Evolutionary conservation across 2,888 invertebrate species (phyloP), one percentile per base, ranked within the genome.

Genomic region (Aleiodes leptofemur): DNA sequence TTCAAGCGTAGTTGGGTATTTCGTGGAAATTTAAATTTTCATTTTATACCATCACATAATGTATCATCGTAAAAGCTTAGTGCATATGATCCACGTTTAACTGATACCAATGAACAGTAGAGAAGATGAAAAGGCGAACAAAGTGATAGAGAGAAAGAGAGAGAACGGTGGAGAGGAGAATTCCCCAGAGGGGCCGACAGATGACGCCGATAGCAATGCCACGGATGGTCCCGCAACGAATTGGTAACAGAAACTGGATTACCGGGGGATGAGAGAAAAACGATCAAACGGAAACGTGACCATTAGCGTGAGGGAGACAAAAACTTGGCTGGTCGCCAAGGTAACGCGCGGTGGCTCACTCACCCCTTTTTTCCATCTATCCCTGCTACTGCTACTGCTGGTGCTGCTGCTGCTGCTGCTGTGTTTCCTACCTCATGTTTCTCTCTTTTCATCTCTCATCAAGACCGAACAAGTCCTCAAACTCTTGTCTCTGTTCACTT

Each of bases 161-260:
- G 7, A 9, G 11, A 9, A 9, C 43, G 3, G 2, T 23, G 56
- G 61, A 51, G 56, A 69, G 69, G 73, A 64, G 72, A 59, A 80
- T 74, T 78, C 78, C 75, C 76, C 74, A 69, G 73, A 77, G 72
- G 61, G 55, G 64, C 70, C 69, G 50, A 75, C 78, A 79, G 79
- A 79, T 80, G 79, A 80, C 77, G 79, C 75, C 78, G 79, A 79
- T 79, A 77, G 79, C 77, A 77, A 78, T 77, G 78, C 69, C 76
- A 73, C 72, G 70, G 79, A 77, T 76, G 57, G 76, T 66, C 68
- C 75, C 77, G 76, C 77, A 79, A 80, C 79, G 80, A 80, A 80
- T 80, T 79, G 80, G 78, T 77, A 79, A 80, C 80, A 79, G 80
- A 79, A 80, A 78, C 80, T 80, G 79, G 77, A 80, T 80, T 80